Evolutionary conservation across 1,140 invertebrate genomes (phyloP).

Genomic region (Brachionus paranguensis): DNA sequence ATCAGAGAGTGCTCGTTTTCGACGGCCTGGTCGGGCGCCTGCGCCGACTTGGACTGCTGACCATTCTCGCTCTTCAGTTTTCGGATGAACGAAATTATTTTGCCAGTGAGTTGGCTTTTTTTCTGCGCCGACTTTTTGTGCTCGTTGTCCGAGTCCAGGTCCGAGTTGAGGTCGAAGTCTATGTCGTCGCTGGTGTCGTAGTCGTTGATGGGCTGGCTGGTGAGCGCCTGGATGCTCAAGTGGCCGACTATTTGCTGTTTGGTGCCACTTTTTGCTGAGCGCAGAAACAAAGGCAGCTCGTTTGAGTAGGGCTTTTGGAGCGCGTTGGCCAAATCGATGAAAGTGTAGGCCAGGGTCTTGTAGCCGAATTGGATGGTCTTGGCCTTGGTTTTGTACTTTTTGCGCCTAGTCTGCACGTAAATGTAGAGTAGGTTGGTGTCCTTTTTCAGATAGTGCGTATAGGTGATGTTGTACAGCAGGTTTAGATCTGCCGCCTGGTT

Average conservation of each 20-base stretch:
- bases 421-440: constrained; percentile 23
- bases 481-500: constrained; percentile 10
- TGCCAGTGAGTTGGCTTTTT: constrained; percentile 6
- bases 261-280: background rate
- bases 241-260: background rate
- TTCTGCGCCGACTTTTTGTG: background rate
- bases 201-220: constrained; percentile 25
- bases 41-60: background rate
- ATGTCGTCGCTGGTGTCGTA: background rate
- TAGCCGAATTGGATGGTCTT: constrained; percentile 24
- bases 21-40: background rate
- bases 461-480: constrained; percentile 25
- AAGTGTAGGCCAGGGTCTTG: constrained; percentile 25
- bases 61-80: background rate
- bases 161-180: background rate
- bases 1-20: constrained; percentile 14
- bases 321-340: constrained; percentile 18
- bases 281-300: constrained; percentile 14
- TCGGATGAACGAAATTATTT: constrained; percentile 25
- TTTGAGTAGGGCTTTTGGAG: constrained; percentile 16
- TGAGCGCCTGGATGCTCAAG: constrained; percentile 8
- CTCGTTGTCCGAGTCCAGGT: constrained; percentile 28
- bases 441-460: constrained; percentile 34
- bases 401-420: constrained; percentile 26
- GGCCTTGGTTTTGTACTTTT: constrained; percentile 27